Base-by-base conservation (phyloP, 2,797 vertebrate genomes). In the Chrosomus eos region DNA sequence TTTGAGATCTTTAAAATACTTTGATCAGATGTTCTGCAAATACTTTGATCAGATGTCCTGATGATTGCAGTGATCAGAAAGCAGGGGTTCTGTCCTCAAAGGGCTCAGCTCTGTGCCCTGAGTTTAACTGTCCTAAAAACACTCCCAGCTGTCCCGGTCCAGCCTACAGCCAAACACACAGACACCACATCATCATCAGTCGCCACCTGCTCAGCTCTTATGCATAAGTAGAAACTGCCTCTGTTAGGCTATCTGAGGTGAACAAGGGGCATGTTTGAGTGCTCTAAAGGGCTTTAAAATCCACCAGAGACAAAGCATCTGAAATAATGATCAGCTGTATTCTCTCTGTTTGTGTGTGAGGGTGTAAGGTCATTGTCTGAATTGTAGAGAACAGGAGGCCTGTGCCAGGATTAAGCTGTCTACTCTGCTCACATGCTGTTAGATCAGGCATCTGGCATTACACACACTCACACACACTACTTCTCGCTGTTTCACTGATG, bases 261-360 rank as follows among this genome's bases (percentile, higher is more conserved):
- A 83, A 79, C 36, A 36, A 68, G 19, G 36, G 78, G 7, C n/a
- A 16, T 78, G 67, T 48, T 87, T 78, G 43, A 81, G 66, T 48
- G 66, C 88, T 71, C 43, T 67, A 51, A 70, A 81, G 86, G 60
- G 82, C 55, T 86, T 93, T 93, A 86, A 91, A 90, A 89, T 89
- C 86, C 84, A 89, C 88, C 89, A 76, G 88, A 85, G 85, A 81
- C 78, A 78, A 85, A 90, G 89, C 87, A 53, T 64, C 89, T 92
- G 94, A 95, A 95, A 94, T 94, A 95, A 93, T 94, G 92, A 93
- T 95, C 95, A 95, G 95, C 95, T 78, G 66, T 67, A 31, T 77
- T 68, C 10, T 95, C 93, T 95, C 5, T 92, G 92, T 85, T 75
- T 0, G 4, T 74, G 60, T 33, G 79, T 90, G 60, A 72, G 0